phyloP scores from a whole-genome alignment of 2,888 invertebrate genomes.

The Eilema caniola region DNA sequence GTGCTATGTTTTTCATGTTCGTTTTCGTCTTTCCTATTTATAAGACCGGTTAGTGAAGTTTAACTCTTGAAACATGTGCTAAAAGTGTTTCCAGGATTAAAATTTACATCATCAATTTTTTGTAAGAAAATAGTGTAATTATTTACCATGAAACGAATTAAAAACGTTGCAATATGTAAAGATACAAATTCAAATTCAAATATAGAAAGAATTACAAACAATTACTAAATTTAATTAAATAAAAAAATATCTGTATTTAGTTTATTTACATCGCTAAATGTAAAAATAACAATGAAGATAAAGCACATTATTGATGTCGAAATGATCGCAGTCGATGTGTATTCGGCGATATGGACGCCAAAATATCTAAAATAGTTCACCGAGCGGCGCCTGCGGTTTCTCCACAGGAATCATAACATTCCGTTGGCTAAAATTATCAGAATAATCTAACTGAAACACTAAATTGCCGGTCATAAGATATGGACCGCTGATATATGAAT shows the following conservation, averaged over 20 bases:
- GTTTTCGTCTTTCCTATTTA: constrained; percentile 10
- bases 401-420: constrained; percentile 66
- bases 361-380: constrained; percentile 62
- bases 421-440: constrained; percentile 66
- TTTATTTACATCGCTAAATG: constrained; percentile 22
- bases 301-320: constrained; percentile 52
- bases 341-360: constrained; percentile 33
- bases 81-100: background rate
- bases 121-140: background rate
- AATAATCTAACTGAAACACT: constrained; percentile 61
- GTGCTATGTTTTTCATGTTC: constrained; percentile 57
- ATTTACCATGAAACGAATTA: background rate
- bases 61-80: background rate
- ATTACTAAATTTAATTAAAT: constrained; percentile 25
- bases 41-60: background rate
- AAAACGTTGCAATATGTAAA: background rate
- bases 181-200: background rate
- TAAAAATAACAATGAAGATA: constrained; percentile 40
- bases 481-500: constrained; percentile 27
- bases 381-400: constrained; percentile 56
- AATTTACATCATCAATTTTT: background rate
- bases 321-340: constrained; percentile 35
- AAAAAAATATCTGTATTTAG: constrained; percentile 21
- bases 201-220: constrained; percentile 15
- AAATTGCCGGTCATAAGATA: constrained; percentile 48